Evolutionary conservation across 2,888 invertebrate species (phyloP).

Genomic region (Scaptomyza caliginosa): DNA sequence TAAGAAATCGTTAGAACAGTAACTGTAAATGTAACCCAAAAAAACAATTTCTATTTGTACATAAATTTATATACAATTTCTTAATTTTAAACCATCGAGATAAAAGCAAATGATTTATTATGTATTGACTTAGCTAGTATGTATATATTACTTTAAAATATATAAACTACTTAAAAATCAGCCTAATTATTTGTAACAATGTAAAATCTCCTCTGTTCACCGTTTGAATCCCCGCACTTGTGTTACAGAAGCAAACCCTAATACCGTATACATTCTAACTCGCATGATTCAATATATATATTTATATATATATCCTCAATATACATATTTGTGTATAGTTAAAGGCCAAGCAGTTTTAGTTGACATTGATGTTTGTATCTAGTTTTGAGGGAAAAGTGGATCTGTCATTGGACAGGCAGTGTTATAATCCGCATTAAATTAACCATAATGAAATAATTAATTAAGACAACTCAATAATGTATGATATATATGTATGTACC

Average conservation of each 20-base stretch:
- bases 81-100: slow-evolving; percentile 59
- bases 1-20: slow-evolving; percentile 65
- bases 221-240: slow-evolving; percentile 50
- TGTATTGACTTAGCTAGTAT: slow-evolving; percentile 47
- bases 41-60: slow-evolving; percentile 50
- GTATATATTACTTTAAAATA: slow-evolving; percentile 46
- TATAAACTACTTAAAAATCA: slow-evolving; percentile 42
- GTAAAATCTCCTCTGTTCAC: slow-evolving; percentile 18
- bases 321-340: slow-evolving; percentile 50
- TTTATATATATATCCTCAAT: slow-evolving; percentile 1
- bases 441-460: slow-evolving; percentile 26
- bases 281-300: slow-evolving; percentile 11
- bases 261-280: slow-evolving; percentile 38
- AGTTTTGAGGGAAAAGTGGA: slow-evolving; percentile 27
- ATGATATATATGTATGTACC: slow-evolving; percentile 59
- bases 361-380: slow-evolving; percentile 45
- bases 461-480: slow-evolving; percentile 64
- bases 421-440: slow-evolving; percentile 27
- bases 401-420: slow-evolving; percentile 7
- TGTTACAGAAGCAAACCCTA: slow-evolving; percentile 63
- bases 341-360: slow-evolving; percentile 39
- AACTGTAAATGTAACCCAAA: slow-evolving; percentile 54
- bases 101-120: slow-evolving; percentile 45
- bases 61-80: slow-evolving; percentile 67
- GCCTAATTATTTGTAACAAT: slow-evolving; percentile 35